phyloP scores from a whole-genome alignment of 1,140 invertebrate species.

The Ephestia elutella region DNA sequence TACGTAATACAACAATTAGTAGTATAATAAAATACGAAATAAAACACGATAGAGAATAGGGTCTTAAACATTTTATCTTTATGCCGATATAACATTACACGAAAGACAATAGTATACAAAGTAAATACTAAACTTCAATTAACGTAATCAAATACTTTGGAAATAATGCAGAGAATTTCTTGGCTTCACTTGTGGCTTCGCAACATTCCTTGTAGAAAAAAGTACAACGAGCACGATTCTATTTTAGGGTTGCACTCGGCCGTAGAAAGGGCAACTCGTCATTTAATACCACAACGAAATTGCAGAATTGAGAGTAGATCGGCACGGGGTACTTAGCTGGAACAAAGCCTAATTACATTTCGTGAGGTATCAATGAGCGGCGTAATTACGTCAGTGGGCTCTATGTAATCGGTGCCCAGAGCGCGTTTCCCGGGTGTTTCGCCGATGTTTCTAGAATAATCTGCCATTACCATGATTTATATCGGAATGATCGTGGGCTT shows the following conservation, averaged over 20 bases:
- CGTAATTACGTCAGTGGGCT: constrained; percentile 59
- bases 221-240: neutral
- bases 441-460: constrained; percentile 63
- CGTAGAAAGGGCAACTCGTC: constrained; percentile 27
- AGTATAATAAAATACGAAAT: too few species aligned
- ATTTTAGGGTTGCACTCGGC: neutral
- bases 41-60: too few species aligned
- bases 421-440: constrained; percentile 62
- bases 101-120: too few species aligned
- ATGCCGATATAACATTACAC: too few species aligned
- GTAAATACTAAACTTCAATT: too few species aligned
- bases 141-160: neutral
- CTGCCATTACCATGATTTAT: constrained; percentile 70
- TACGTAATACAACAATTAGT: too few species aligned
- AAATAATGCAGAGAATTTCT: neutral
- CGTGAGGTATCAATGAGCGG: constrained; percentile 64
- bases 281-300: constrained; percentile 44
- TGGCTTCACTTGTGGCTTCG: neutral
- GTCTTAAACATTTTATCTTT: too few species aligned
- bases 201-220: neutral
- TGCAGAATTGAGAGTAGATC: constrained; percentile 38
- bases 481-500: constrained; percentile 53
- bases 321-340: constrained; percentile 40
- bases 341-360: constrained; percentile 65
- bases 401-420: constrained; percentile 52